Conservation (phyloP, 1,140 invertebrate species). For the Megathymus violae region DNA sequence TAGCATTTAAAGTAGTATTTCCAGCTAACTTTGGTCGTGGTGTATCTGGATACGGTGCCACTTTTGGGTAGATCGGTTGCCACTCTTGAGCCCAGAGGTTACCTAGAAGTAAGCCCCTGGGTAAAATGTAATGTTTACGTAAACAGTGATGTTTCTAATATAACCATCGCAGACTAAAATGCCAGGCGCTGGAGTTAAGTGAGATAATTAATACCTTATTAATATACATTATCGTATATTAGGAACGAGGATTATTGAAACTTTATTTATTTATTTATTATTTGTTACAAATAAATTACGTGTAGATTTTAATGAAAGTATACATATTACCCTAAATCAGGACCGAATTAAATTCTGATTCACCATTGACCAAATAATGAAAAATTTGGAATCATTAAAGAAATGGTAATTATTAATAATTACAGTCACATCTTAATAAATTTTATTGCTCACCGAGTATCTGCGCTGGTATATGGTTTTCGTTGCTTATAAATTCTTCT, state of each 20-base stretch:
- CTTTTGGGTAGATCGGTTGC: constrained; percentile 88
- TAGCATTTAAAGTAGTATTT: constrained; percentile 52
- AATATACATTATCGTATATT: too few species aligned
- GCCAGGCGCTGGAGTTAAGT: constrained; percentile 8
- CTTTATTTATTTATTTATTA: too few species aligned
- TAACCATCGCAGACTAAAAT: constrained; percentile 13
- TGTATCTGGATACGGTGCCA: constrained; percentile 86
- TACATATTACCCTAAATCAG: too few species aligned
- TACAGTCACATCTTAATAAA: too few species aligned
- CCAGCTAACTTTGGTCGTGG: constrained; percentile 44
- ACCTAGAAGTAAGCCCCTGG: constrained; percentile 85
- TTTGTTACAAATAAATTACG: too few species aligned
- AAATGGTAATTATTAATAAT: too few species aligned
- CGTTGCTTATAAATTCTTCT: constrained; percentile 83
- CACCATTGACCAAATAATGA: too few species aligned
- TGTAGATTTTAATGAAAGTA: too few species aligned
- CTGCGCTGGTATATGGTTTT: constrained; percentile 92
- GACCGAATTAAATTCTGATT: too few species aligned
- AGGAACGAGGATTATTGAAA: too few species aligned
- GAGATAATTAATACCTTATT: neutral
- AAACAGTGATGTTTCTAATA: neutral
- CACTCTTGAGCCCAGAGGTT: constrained; percentile 95
- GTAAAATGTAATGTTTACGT: neutral
- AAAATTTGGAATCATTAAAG: too few species aligned
- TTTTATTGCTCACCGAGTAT: constrained; percentile 88